Conservation (phyloP, 2,113 vertebrate species). For the Eolophus roseicapilla region DNA sequence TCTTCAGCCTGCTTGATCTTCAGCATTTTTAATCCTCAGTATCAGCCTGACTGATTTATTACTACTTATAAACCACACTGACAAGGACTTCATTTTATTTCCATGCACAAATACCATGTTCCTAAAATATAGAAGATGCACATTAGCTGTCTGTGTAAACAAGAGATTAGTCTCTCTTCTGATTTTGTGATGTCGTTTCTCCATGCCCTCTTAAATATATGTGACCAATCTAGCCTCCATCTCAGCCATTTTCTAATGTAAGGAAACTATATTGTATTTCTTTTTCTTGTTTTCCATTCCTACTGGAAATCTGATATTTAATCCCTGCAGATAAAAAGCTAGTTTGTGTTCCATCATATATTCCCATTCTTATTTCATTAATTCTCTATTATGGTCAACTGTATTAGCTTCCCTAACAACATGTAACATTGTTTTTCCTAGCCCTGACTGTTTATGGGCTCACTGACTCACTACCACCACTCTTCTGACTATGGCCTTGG, state of each 20-base stretch:
- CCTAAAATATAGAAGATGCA: background rate
- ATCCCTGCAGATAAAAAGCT: background rate
- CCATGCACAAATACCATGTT: background rate
- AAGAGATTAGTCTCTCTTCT: background rate
- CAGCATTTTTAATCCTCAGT: conserved; percentile 8
- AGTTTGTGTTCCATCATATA: background rate
- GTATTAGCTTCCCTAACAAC: background rate
- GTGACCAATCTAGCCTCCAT: background rate
- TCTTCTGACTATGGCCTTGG: background rate
- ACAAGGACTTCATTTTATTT: conserved; percentile 2
- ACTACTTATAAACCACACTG: background rate
- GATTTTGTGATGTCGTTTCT: background rate
- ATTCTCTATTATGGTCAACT: background rate
- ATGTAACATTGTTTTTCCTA: background rate
- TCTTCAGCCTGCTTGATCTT: background rate
- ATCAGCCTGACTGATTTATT: conserved; percentile 14
- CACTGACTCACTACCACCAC: background rate
- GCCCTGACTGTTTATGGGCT: background rate
- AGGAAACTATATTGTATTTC: background rate
- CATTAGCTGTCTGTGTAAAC: background rate
- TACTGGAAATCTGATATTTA: background rate
- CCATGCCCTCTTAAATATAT: background rate
- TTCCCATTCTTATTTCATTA: background rate
- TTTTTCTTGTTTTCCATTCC: background rate
- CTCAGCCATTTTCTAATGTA: background rate